Base-by-base conservation (phyloP, 92 coral and sea anemone species). In the Muricea muricata region DNA sequence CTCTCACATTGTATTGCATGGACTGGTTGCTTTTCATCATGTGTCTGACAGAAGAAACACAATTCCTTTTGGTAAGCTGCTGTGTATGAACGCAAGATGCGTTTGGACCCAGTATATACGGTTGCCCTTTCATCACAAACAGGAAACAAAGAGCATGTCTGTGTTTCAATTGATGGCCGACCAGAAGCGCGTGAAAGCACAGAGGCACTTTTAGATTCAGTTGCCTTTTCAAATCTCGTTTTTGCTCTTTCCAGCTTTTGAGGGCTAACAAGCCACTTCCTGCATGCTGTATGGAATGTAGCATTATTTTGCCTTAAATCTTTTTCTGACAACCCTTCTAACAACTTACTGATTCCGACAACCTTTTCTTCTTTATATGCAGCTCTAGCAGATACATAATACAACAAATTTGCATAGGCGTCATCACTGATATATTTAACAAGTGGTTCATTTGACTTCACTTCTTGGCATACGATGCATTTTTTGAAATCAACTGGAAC, bases 1-100 rank as follows among this genome's bases (percentile, higher is more conserved):
- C 32, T 79, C 33, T 86, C 87, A 80, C 48, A 72, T 47, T 81
- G 86, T 87, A 87, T 57, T 13, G 82, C 83, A 20, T 81, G 87
- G 65, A 81, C 72, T 21, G 60, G 10, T 70, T 86, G 76, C 24
- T 86, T 86, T 6, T 54, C 90, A 61, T 86, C 85, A 47, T 79
- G 72, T 0, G 17, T 35, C 39, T 79, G 80, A 55, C 90, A 86
- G 54, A 86, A 86, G 20, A 79, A 86, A 15, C 88, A 81, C 54
- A 81, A 17, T 48, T 83, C 32, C 81, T 69, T 54, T 54, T 83
- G 48, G 80, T 50, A 83, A 18, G 87, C 35, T 42, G 79, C 86
- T 8, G 89, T 85, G 26, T 58, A 85, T 46, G 85, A 15, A 58
- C 86, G 85, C 5, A 68, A 65, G 13, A 77, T 76, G 33, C 84